Conservation (phyloP, 2,888 invertebrate species). For the Dyspetes luteomarginatus region DNA sequence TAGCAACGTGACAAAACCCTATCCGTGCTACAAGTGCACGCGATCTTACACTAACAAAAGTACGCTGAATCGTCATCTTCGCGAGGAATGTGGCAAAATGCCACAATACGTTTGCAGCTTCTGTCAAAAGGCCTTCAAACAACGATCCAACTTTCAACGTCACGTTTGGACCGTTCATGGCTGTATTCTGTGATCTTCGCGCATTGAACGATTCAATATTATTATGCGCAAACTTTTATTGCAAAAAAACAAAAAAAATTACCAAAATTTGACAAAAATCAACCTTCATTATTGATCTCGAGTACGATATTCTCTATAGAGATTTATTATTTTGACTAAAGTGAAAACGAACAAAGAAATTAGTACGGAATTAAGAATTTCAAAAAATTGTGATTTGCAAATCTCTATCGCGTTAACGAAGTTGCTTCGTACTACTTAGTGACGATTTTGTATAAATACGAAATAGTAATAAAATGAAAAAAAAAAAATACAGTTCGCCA, state of each 20-base stretch:
- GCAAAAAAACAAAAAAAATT: neutral
- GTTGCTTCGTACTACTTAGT: neutral
- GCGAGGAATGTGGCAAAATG: slow-evolving; percentile 80
- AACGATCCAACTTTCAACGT: slow-evolving; percentile 77
- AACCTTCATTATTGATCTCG: neutral
- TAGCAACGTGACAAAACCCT: slow-evolving; percentile 58
- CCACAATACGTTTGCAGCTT: slow-evolving; percentile 79
- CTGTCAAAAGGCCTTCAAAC: slow-evolving; percentile 78
- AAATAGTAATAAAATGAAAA: neutral
- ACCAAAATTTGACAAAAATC: neutral
- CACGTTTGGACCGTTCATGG: slow-evolving; percentile 77
- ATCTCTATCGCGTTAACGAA: neutral
- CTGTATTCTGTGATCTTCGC: slow-evolving; percentile 63
- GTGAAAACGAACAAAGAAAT: neutral
- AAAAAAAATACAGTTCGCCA: neutral
- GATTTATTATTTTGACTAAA: neutral
- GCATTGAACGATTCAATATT: neutral
- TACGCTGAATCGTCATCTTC: slow-evolving; percentile 84
- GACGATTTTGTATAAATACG: neutral
- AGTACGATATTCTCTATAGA: neutral
- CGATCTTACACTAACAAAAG: slow-evolving; percentile 85
- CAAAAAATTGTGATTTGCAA: neutral
- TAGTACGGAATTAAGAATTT: neutral
- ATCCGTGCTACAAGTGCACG: slow-evolving; percentile 75
- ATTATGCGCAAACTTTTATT: neutral